phyloP scores from a whole-genome alignment of 2,888 invertebrate species.

The Arctia plantaginis region DNA sequence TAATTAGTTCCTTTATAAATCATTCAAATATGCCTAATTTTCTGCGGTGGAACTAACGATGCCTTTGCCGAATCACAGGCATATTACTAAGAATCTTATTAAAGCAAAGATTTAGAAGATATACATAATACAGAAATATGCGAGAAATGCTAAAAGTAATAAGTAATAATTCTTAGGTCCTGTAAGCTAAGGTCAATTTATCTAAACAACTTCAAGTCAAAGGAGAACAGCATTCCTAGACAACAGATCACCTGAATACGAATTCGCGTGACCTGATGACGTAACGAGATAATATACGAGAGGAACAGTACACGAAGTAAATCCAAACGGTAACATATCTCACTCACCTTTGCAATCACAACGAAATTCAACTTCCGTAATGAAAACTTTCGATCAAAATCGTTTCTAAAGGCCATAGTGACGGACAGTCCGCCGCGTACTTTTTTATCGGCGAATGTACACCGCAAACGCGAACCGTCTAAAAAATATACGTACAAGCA shows the following conservation, averaged over 20 bases:
- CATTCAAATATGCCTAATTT: no score
- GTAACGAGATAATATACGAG: constrained; percentile 11
- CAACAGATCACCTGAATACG: constrained; percentile 12
- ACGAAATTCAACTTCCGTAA: constrained; percentile 17
- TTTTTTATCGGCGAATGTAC: constrained; percentile 7
- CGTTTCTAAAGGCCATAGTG: constrained; percentile 4
- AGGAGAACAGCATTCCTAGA: constrained; percentile 19
- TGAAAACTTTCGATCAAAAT: constrained; percentile 22
- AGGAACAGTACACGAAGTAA: constrained; percentile 8
- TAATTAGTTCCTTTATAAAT: not conserved
- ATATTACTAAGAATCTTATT: no score
- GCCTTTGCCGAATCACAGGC: not conserved
- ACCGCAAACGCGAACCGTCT: not conserved
- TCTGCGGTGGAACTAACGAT: not conserved
- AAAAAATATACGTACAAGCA: constrained; percentile 2
- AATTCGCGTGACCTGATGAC: constrained; percentile 24
- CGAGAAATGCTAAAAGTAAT: not conserved
- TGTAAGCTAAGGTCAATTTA: not conserved
- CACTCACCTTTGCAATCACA: constrained; percentile 11
- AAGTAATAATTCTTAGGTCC: not conserved
- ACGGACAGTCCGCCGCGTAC: not conserved
- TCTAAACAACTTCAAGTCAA: not conserved
- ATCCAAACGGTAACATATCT: constrained; percentile 18
- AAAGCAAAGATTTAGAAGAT: no score
- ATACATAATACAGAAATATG: not conserved